Base-by-base conservation (phyloP, 2,113 vertebrate species). In the Pristiophorus japonicus region DNA sequence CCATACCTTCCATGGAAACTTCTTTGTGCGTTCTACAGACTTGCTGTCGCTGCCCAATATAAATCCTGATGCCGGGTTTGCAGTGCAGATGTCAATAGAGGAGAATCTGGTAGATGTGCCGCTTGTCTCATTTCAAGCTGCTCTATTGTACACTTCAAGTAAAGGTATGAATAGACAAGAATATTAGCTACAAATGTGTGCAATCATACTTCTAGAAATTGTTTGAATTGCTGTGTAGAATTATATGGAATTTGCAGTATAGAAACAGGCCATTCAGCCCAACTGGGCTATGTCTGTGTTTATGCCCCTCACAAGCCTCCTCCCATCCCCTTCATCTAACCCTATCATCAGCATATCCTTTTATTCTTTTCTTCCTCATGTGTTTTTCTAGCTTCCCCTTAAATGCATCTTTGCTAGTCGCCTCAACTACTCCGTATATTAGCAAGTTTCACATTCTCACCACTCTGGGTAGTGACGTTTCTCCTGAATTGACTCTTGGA, bases 1-100 rank as follows among this genome's bases (percentile, higher is more conserved):
- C 97, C 99, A 99, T 96, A 99, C 99, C 85, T 99, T 99, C 98
- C 99, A 99, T n/a, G 99, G 99, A 59, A 99, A 99, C 98, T 99
- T 99, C 97, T 99, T 99, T 1, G 99, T 99, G 45, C 97, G 99
- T 75, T 99, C 99, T 81, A 99, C 99, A 3, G 99, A 99, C 96
- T 96, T 99, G 96, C 45, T 99, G 96, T 99, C 99, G 0, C 97
- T 99, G 81, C 99, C 99, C 75, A 99, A 99, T 0, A 98, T 99
- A 42, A 99, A 99, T 96, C 99, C 99, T 0, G 99, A 99, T 14
- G 98, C 99, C 0, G 99, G 99, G 20, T 99, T 99, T 0, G 99
- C 99, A 0, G 99, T 99, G 75, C 99, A 99, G 95, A 99, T 99
- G 98, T 99, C 98, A 51, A 99, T 99, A 11, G 99, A 99, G 78